A percentile compares a stretch with the other conserved stretches of the same genome.
These are phyloP conservation scores for Caenorhabditis sulstoni DNA, from an alignment of 2,888 invertebrate genomes.

Conservation along the genomic window DNA sequence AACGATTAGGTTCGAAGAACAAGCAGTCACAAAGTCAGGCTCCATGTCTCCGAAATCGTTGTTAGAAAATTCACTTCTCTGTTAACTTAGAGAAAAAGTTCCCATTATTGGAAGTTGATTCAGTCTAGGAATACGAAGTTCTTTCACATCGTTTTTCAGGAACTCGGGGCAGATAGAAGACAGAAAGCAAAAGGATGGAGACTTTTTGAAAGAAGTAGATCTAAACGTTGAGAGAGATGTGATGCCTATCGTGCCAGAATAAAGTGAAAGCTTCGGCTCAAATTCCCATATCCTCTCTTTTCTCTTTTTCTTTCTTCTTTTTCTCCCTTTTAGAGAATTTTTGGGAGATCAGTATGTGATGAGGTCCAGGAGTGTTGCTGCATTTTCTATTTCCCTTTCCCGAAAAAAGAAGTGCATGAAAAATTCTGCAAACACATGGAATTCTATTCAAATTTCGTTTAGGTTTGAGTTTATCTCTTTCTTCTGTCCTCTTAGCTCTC, in stretches of 20 bases:
- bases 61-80: too few species aligned
- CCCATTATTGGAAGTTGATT: too few species aligned
- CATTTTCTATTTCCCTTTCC: too few species aligned
- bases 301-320: slow-evolving; percentile 18
- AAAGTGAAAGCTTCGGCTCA: slow-evolving; percentile 37
- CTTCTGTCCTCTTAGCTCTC: background rate
- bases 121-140: too few species aligned
- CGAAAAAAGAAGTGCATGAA: slow-evolving; percentile 40
- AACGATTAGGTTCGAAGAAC: too few species aligned
- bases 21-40: too few species aligned
- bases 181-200: background rate
- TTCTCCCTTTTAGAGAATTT: slow-evolving; percentile 14
- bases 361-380: slow-evolving; percentile 16
- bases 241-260: slow-evolving; percentile 43
- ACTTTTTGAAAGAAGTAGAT: slow-evolving; percentile 39
- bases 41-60: too few species aligned
- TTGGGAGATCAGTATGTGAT: slow-evolving; percentile 37
- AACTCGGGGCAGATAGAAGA: background rate
- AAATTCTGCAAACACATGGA: slow-evolving; percentile 48
- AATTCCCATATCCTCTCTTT: slow-evolving; percentile 53
- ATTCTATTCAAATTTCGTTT: slow-evolving; percentile 51
- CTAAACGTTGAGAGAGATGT: slow-evolving; percentile 37
- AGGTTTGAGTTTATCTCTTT: slow-evolving; percentile 48
- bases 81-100: too few species aligned
- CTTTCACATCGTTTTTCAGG: too few species aligned